These are phyloP conservation scores for Echiichthys vipera DNA, from an alignment of 2,797 vertebrate genomes.

Conservation along the genomic window DNA sequence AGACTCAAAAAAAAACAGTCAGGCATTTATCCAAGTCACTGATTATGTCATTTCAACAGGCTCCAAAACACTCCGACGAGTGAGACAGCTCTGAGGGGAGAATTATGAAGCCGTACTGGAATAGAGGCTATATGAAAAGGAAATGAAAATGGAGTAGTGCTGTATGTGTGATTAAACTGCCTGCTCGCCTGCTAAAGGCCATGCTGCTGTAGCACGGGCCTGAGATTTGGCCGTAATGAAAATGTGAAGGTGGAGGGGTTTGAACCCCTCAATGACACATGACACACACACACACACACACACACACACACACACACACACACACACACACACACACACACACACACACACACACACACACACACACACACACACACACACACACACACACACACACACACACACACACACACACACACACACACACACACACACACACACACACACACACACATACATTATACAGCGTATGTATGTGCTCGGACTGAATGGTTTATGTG, in stretches of 20 bases:
- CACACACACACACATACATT: conserved; percentile 48
- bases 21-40: conserved; percentile 87
- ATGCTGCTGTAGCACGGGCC: conserved; percentile 79
- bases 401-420: conserved; percentile 34
- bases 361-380: conserved; percentile 41
- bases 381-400: conserved; percentile 22
- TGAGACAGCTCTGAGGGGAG: conserved; percentile 81
- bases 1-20: conserved; percentile 80
- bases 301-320: conserved; percentile 18
- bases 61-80: conserved; percentile 76
- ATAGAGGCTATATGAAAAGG: conserved; percentile 83
- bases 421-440: conserved; percentile 6
- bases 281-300: conserved; percentile 27
- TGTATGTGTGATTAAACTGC: conserved; percentile 89
- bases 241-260: conserved; percentile 80
- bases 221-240: conserved; percentile 87
- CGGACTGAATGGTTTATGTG: conserved; percentile 52
- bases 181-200: conserved; percentile 83
- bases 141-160: conserved; percentile 86
- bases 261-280: conserved; percentile 68
- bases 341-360: conserved; percentile 42
- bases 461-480: conserved; percentile 52
- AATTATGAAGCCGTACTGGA: conserved; percentile 85
- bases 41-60: conserved; percentile 88
- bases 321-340: conserved; percentile 42